These are phyloP conservation scores for Suricata suricatta DNA, from an alignment of 2,113 vertebrate species.

Conservation along the genomic window DNA sequence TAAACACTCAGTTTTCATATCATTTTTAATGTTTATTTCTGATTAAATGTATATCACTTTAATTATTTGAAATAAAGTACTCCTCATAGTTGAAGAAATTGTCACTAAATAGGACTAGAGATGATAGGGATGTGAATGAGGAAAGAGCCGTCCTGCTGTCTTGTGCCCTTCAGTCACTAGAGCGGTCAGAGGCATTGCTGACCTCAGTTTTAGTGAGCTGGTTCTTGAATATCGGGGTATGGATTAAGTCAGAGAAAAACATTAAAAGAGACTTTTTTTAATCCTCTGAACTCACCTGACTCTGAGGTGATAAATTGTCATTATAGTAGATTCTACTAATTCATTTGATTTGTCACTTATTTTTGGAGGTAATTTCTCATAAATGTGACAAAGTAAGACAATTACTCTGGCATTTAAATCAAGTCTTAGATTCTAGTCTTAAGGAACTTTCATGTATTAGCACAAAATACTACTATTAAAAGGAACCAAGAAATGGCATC, in stretches of 20 bases:
- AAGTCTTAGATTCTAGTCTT: background rate
- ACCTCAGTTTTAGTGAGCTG: background rate
- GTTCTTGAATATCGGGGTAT: background rate
- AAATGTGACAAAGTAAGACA: background rate
- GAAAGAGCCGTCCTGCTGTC: accelerated
- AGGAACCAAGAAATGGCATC: background rate
- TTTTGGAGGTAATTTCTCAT: background rate
- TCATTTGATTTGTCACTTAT: background rate
- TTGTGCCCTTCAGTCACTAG: accelerated
- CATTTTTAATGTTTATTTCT: background rate
- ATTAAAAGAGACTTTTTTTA: background rate
- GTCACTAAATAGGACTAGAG: background rate
- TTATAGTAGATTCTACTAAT: background rate
- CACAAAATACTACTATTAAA: background rate
- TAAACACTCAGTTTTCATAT: background rate
- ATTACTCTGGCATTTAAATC: background rate
- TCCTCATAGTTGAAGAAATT: background rate
- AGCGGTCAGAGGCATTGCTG: background rate
- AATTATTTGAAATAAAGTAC: background rate
- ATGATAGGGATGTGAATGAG: background rate
- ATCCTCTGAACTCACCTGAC: background rate
- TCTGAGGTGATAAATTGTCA: background rate
- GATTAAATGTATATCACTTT: background rate
- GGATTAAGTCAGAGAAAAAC: background rate
- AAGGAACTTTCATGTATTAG: background rate